phyloP scores from a whole-genome alignment of 2,113 vertebrate genomes.

The Clarias macrocephalus region DNA sequence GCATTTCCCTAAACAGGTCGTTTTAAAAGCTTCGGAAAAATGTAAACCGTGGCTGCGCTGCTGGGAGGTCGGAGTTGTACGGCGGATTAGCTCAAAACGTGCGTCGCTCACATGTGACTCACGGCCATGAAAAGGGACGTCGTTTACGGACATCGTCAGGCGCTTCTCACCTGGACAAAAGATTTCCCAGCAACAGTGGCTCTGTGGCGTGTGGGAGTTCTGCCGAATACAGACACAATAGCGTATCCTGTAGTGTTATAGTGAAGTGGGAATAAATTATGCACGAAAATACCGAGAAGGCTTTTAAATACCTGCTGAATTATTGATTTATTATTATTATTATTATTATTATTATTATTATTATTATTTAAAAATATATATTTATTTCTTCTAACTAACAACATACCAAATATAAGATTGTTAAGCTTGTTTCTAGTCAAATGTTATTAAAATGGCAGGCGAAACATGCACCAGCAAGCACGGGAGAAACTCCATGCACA shows the following conservation, averaged over 20 bases:
- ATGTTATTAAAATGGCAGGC: too few relatives aligned
- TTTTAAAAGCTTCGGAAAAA: conserved; percentile 24
- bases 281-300: background rate
- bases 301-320: background rate
- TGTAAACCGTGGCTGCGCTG: conserved; percentile 21
- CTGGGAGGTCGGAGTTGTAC: background rate
- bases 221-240: background rate
- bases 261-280: background rate
- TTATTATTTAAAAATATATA: too few relatives aligned
- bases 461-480: too few relatives aligned
- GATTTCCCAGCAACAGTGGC: background rate
- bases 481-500: too few relatives aligned
- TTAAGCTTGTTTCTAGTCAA: too few relatives aligned
- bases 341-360: too few relatives aligned
- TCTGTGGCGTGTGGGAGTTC: background rate
- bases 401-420: too few relatives aligned
- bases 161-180: background rate
- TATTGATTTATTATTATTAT: background rate
- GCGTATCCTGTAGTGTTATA: too few relatives aligned
- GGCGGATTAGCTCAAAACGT: background rate
- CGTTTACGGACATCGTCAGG: background rate
- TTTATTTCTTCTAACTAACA: too few relatives aligned
- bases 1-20: conserved; percentile 31
- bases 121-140: background rate
- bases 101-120: background rate